Evolutionary conservation across 2,888 invertebrate species (phyloP).

Genomic region (Sphaerophoria taeniata): DNA sequence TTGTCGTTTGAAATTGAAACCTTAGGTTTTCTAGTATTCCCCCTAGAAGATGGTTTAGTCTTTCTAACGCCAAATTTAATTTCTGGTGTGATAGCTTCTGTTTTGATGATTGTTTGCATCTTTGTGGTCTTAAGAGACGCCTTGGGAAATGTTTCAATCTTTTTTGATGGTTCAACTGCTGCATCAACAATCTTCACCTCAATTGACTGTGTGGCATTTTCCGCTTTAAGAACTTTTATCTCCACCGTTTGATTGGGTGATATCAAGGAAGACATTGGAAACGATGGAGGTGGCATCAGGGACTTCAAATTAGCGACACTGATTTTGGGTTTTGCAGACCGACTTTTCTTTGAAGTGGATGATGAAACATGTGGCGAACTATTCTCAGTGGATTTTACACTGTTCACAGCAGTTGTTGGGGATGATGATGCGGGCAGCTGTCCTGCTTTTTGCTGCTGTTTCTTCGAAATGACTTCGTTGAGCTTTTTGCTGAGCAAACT

Average conservation of each 20-base stretch:
- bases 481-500: conserved; percentile 50
- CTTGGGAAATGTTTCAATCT: conserved; percentile 40
- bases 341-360: not conserved
- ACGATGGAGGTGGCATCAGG: conserved; percentile 37
- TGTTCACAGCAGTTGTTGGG: not conserved
- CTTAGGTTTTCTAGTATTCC: not conserved
- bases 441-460: not conserved
- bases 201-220: conserved; percentile 2
- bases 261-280: not conserved
- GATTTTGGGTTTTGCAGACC: not conserved
- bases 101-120: not conserved
- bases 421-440: not conserved
- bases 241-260: conserved; percentile 25
- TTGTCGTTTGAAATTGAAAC: too few relatives aligned
- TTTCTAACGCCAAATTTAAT: conserved; percentile 18
- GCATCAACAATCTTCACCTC: conserved; percentile 26
- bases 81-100: conserved; percentile 21
- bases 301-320: conserved; percentile 25
- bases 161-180: not conserved
- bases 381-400: not conserved
- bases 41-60: not conserved
- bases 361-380: not conserved
- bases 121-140: conserved; percentile 26
- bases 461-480: conserved; percentile 22
- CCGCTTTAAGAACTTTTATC: conserved; percentile 30